Base-by-base conservation (phyloP, 2,113 vertebrate species). In the Calcarius ornatus region DNA sequence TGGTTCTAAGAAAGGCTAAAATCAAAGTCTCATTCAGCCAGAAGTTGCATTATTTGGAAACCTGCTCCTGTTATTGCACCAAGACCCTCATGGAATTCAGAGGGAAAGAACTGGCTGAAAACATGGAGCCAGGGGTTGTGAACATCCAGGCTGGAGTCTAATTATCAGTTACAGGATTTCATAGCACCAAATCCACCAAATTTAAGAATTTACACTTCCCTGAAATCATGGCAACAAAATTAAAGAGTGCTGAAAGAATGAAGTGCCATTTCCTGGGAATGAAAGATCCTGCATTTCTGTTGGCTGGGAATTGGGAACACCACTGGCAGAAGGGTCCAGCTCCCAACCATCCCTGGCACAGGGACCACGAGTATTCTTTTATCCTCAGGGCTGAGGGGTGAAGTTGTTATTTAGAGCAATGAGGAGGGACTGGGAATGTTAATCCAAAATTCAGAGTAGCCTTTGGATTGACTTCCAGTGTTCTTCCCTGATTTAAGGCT, bases 151-250 rank as follows among this genome's bases (percentile, higher is more conserved):
- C 1, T 53, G 47, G n/a, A n/a, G 28, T 17, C 5, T 7, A 30
- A 66, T 70, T 81, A 40, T 13, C 35, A 53, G 10, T 37, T 57
- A 30, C 1, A 1, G 6, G 27, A 30, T 42, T 82, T 50, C 14
- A 9, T 0, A 15, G 18, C 3, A 9, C 4, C 30, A 75, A 51
- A 79, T 2, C 48, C 15, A 8, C 25, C 28, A 59, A 6, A 79
- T 31, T 54, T 33, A 27, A 23, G 33, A 50, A 81, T 42, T 14
- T 45, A 2, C 2, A 23, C 27, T 18, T 40, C 43, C 13, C 35
- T 30, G 35, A 54, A 71, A 37, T 0, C 2, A 25, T 0, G 1
- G 22, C 33, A 47, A 33, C 8, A 53, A 73, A 47, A 11, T 6
- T 12, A 25, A 51, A 82, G 59, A 60, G 28, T 24, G 3, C 3